Percentiles rank a stretch among this genome's conserved stretches.
Conservation (phyloP, 2,888 invertebrate genomes). For the Druceiella hillmani region DNA sequence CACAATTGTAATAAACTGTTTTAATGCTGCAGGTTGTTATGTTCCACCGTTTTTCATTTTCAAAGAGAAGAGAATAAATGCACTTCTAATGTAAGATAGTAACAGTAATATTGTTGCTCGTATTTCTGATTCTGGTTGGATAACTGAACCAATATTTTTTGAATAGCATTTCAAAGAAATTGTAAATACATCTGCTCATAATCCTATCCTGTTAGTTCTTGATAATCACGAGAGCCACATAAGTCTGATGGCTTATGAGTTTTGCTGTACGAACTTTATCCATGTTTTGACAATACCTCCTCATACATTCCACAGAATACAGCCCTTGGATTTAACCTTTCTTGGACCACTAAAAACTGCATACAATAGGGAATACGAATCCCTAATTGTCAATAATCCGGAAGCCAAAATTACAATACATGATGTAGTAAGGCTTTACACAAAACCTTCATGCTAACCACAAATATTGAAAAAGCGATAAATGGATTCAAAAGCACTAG, state of each 20-base stretch:
- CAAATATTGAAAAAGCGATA: constrained; percentile 15
- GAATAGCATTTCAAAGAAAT: constrained; percentile 2
- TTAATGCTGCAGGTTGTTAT: too few relatives aligned
- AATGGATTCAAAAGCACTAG: constrained; percentile 18
- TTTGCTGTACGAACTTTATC: constrained; percentile 16
- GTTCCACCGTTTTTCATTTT: constrained; percentile 21
- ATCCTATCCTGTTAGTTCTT: constrained; percentile 21
- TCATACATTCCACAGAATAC: constrained; percentile 20
- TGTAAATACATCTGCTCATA: constrained; percentile 20
- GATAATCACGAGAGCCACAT: constrained; percentile 15
- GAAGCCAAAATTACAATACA: constrained; percentile 17
- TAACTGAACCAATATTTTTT: not conserved
- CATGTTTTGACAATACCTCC: too few relatives aligned
- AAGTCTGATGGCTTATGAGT: constrained; percentile 18
- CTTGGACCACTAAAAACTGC: constrained; percentile 23
- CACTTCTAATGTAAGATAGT: constrained; percentile 15
- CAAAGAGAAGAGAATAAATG: constrained; percentile 18
- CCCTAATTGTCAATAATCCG: constrained; percentile 15
- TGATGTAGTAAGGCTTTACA: constrained; percentile 17
- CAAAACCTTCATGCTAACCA: constrained; percentile 14
- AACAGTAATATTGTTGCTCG: constrained; percentile 10
- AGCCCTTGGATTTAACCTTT: constrained; percentile 23
- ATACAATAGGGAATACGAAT: constrained; percentile 21
- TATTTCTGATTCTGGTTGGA: constrained; percentile 8
- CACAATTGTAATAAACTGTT: too few relatives aligned